A percentile compares a stretch with the other conserved stretches of the same genome.
These are phyloP conservation scores for Caerostris extrusa DNA, from an alignment of 1,140 invertebrate species.

Conservation along the genomic window DNA sequence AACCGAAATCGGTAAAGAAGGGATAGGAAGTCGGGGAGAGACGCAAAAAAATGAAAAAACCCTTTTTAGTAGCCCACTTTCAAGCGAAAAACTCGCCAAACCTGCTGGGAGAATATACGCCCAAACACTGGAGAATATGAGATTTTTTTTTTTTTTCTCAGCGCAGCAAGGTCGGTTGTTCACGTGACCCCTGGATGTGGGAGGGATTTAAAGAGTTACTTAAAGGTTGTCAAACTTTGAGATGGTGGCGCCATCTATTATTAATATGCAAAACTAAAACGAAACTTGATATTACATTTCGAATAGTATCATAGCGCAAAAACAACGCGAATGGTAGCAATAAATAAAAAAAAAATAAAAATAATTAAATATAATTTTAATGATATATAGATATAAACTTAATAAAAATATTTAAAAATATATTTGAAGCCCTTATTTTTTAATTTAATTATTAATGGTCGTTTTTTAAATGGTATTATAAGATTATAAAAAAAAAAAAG, in stretches of 20 bases:
- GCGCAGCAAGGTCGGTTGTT: conserved; percentile 64
- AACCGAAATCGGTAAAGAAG: conserved; percentile 52
- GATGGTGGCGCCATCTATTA: not conserved
- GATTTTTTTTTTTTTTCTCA: not conserved
- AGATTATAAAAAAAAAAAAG: no score
- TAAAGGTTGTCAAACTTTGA: not conserved
- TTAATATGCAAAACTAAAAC: not conserved
- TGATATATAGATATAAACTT: no score
- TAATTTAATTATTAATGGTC: no score
- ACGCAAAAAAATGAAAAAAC: conserved; percentile 20
- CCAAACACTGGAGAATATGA: conserved; percentile 37
- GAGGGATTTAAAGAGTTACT: conserved; percentile 50
- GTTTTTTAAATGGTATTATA: no score
- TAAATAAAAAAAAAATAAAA: no score
- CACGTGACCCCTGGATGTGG: conserved; percentile 62
- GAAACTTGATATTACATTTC: not conserved
- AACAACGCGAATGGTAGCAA: no score
- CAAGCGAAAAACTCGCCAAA: conserved; percentile 63
- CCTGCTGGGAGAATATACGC: conserved; percentile 60
- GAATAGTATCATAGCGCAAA: no score
- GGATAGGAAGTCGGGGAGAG: not conserved
- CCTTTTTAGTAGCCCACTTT: conserved; percentile 71
- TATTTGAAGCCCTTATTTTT: no score
- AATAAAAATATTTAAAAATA: no score
- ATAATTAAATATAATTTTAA: no score